Evolutionary conservation across 2,113 vertebrate genomes (phyloP).

Genomic region (Phylloscopus whistleri): DNA sequence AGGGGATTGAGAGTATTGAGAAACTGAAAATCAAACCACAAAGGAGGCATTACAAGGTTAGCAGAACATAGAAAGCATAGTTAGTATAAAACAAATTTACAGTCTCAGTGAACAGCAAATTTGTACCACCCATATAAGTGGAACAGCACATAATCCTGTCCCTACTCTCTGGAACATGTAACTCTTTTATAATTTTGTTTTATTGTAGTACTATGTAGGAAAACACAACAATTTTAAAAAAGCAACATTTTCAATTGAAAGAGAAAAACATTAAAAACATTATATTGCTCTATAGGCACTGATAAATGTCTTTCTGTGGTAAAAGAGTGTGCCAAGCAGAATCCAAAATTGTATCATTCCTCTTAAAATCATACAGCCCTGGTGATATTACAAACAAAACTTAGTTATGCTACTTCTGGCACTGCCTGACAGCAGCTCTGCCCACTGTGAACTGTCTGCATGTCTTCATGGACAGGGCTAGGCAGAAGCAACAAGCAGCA

Average conservation of each 20-base stretch:
- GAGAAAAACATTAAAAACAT: conserved; percentile 39
- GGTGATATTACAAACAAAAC: background rate
- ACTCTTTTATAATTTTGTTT: background rate
- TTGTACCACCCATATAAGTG: conserved; percentile 3
- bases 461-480: background rate
- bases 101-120: conserved; percentile 35
- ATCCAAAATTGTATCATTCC: background rate
- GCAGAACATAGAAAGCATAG: conserved; percentile 45
- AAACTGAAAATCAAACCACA: conserved; percentile 37
- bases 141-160: conserved; percentile 39
- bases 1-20: background rate
- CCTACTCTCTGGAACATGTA: conserved; percentile 42
- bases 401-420: background rate
- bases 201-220: background rate
- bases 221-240: conserved; percentile 31
- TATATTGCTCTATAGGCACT: conserved; percentile 42
- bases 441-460: background rate
- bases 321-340: conserved; percentile 27
- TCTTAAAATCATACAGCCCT: background rate
- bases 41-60: conserved; percentile 47
- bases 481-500: background rate
- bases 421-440: background rate
- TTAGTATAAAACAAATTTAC: conserved; percentile 64
- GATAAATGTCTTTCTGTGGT: conserved; percentile 2
- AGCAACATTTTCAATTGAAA: background rate